phyloP scores from a whole-genome alignment of 2,113 vertebrate species.

The Antigone vipio region DNA sequence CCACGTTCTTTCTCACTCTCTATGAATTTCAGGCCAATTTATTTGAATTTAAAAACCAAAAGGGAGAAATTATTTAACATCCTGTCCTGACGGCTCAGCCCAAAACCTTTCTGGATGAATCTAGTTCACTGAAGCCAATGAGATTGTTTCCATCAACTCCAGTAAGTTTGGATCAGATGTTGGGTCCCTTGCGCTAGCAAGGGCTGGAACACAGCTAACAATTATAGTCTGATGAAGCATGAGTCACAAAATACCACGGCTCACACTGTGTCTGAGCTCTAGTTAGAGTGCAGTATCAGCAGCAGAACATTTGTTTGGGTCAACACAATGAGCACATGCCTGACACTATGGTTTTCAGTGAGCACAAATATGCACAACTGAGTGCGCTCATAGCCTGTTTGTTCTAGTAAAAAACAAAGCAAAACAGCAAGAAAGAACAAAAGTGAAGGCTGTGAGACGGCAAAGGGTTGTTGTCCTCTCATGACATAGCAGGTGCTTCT shows the following conservation, averaged over 20 bases:
- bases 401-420: constrained; percentile 9
- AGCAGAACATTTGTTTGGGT: constrained; percentile 6
- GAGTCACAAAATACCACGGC: constrained; percentile 33
- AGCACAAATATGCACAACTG: not conserved
- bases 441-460: not conserved
- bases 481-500: not conserved
- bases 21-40: not conserved
- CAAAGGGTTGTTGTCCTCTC: not conserved
- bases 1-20: not conserved
- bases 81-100: not conserved
- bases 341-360: not conserved
- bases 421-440: not conserved
- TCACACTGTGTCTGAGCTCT: not conserved
- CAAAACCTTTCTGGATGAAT: not conserved
- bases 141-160: not conserved
- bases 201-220: not conserved
- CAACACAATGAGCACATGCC: not conserved
- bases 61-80: not conserved
- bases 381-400: not conserved
- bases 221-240: not conserved
- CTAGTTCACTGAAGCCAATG: not conserved
- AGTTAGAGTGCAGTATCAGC: not conserved
- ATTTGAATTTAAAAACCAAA: not conserved
- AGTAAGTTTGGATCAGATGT: not conserved
- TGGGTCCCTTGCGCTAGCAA: not conserved